These are phyloP conservation scores for Peromyscus leucopus DNA, from an alignment of 2,113 vertebrate species.

Conservation along the genomic window DNA sequence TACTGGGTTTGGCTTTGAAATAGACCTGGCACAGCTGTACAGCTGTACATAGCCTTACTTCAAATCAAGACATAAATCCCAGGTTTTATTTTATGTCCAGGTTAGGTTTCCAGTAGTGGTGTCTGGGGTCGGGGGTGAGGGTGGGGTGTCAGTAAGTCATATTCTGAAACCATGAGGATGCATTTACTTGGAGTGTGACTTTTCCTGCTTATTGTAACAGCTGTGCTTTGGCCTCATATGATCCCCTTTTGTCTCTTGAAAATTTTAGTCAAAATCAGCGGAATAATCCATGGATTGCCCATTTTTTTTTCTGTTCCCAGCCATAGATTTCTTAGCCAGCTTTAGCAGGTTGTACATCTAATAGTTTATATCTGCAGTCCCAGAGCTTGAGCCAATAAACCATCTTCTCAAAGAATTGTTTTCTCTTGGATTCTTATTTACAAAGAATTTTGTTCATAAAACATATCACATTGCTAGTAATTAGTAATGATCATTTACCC, in stretches of 20 bases:
- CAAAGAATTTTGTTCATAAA: constrained; percentile 40
- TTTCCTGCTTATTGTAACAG: constrained; percentile 9
- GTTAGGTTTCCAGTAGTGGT: constrained; percentile 41
- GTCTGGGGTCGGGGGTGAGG: background rate
- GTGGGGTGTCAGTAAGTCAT: background rate
- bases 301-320: background rate
- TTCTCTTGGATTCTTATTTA: background rate
- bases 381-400: constrained; percentile 15
- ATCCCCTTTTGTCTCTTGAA: background rate
- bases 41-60: background rate
- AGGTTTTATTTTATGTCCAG: constrained; percentile 10
- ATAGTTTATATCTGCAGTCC: background rate
- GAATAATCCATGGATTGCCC: background rate
- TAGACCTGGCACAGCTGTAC: background rate
- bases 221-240: background rate
- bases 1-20: background rate
- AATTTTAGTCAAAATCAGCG: constrained; percentile 16
- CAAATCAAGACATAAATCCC: constrained; percentile 40
- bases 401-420: background rate
- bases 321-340: background rate
- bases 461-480: background rate
- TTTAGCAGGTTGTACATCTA: background rate
- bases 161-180: constrained; percentile 34
- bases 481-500: background rate
- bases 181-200: constrained; percentile 48